Conservation (phyloP, 2,113 vertebrate species). For the Oncorhynchus gorbuscha region DNA sequence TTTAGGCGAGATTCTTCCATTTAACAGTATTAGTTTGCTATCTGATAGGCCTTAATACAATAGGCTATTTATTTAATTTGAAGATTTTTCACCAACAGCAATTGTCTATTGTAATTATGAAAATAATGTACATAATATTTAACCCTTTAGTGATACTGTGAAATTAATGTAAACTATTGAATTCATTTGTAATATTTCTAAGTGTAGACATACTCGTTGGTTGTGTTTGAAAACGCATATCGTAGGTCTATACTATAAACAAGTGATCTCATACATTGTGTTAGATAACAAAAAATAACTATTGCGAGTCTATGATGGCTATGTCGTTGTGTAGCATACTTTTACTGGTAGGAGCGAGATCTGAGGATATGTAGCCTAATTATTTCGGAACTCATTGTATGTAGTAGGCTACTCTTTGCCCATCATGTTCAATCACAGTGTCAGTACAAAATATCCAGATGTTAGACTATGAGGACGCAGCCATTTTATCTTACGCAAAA, state of each 20-base stretch:
- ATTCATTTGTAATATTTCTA: slow-evolving; percentile 27
- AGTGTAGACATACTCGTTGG: slow-evolving; percentile 40
- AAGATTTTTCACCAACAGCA: slow-evolving; percentile 28
- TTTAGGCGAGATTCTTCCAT: slow-evolving; percentile 46
- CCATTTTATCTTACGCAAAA: background rate
- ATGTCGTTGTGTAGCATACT: slow-evolving; percentile 67
- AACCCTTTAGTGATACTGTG: slow-evolving; percentile 59
- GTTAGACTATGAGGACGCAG: slow-evolving; percentile 42
- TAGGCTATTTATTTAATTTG: background rate
- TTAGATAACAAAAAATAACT: slow-evolving; percentile 45
- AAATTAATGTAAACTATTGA: slow-evolving; percentile 57
- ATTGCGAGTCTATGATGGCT: slow-evolving; percentile 57
- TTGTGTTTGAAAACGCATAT: slow-evolving; percentile 20
- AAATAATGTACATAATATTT: slow-evolving; percentile 68
- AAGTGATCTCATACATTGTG: slow-evolving; percentile 58
- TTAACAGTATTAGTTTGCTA: background rate
- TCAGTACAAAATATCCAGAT: slow-evolving; percentile 33
- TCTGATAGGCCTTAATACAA: background rate
- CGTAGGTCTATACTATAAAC: slow-evolving; percentile 23
- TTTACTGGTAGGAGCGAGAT: slow-evolving; percentile 50
- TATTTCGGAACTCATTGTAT: slow-evolving; percentile 45
- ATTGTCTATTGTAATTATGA: slow-evolving; percentile 68
- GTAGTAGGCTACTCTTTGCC: background rate
- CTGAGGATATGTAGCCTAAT: slow-evolving; percentile 47
- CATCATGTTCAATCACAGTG: slow-evolving; percentile 41